These are phyloP conservation scores for Drosophila ambigua DNA, from an alignment of 1,140 invertebrate species.

Conservation along the genomic window DNA sequence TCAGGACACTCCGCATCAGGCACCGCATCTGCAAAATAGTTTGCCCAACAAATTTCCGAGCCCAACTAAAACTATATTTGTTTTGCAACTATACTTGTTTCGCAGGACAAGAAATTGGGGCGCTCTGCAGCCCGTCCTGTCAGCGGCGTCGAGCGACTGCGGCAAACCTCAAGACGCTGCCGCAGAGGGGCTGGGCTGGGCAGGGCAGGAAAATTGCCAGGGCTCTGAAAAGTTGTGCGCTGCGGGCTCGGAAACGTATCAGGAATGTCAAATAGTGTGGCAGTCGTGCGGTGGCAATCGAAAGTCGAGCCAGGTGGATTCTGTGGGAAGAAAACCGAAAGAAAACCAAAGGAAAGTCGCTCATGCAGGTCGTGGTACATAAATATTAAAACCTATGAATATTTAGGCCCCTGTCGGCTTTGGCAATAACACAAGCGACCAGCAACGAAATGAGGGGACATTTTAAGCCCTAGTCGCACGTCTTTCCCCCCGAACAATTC, in stretches of 20 bases:
- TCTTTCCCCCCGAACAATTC: constrained; percentile 44
- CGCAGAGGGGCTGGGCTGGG: constrained; percentile 27
- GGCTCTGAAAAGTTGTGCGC: constrained; percentile 77
- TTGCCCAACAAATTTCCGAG: constrained; percentile 10
- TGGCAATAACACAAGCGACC: constrained; percentile 48
- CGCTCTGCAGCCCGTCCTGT: constrained; percentile 13
- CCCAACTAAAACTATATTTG: constrained; percentile 38
- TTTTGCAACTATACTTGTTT: background rate
- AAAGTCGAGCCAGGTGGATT: constrained; percentile 31
- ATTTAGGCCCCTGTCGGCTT: constrained; percentile 64
- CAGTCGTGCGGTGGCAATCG: constrained; percentile 46
- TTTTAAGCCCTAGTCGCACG: constrained; percentile 35
- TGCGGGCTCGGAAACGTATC: constrained; percentile 8
- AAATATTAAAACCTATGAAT: constrained; percentile 69
- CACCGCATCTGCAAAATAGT: constrained; percentile 14
- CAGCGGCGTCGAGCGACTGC: constrained; percentile 45
- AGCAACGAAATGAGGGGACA: constrained; percentile 9
- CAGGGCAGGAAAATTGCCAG: constrained; percentile 57
- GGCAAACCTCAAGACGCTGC: constrained; percentile 69
- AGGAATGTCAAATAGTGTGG: constrained; percentile 56
- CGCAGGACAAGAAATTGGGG: background rate
- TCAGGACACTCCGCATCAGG: background rate
- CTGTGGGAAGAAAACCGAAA: background rate
- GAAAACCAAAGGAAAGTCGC: constrained; percentile 21
- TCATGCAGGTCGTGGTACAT: constrained; percentile 44